A percentile compares a stretch with the other conserved stretches of the same genome.
These are phyloP conservation scores for Cremastobaeus sp. DNA, from an alignment of 2,888 invertebrate genomes.

Conservation along the genomic window DNA sequence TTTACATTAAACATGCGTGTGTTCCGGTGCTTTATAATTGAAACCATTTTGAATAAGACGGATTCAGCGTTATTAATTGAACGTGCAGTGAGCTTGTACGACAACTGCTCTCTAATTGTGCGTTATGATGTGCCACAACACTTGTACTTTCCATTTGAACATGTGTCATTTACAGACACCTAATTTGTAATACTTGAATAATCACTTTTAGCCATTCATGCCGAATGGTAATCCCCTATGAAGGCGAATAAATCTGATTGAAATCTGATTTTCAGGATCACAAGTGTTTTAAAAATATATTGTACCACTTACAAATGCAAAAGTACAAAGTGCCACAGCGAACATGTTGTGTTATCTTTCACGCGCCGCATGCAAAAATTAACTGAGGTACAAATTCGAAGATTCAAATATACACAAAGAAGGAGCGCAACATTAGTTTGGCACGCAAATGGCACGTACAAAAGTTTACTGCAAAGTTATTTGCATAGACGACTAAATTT, in stretches of 20 bases:
- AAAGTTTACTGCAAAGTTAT: too few species aligned
- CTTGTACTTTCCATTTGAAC: constrained; percentile 12
- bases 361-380: constrained; percentile 55
- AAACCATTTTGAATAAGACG: constrained; percentile 36
- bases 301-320: constrained; percentile 4
- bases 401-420: constrained; percentile 37
- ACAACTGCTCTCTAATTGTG: constrained; percentile 46
- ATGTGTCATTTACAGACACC: too few species aligned
- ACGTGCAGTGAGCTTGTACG: constrained; percentile 45
- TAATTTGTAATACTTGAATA: too few species aligned
- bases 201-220: too few species aligned
- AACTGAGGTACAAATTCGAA: constrained; percentile 14
- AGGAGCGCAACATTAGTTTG: constrained; percentile 40
- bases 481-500: too few species aligned
- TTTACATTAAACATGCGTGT: constrained; percentile 72
- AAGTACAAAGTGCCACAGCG: constrained; percentile 24
- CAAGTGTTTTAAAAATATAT: too few species aligned
- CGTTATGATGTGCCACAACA: constrained; percentile 27
- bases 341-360: constrained; percentile 21
- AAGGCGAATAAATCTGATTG: too few species aligned
- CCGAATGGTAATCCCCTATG: too few species aligned
- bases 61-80: constrained; percentile 45
- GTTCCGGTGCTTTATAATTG: constrained; percentile 61
- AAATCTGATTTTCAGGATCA: too few species aligned
- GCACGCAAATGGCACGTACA: constrained; percentile 1